These are phyloP conservation scores for Hippocampus kuda DNA, from an alignment of 2,797 vertebrate species.

Conservation along the genomic window DNA sequence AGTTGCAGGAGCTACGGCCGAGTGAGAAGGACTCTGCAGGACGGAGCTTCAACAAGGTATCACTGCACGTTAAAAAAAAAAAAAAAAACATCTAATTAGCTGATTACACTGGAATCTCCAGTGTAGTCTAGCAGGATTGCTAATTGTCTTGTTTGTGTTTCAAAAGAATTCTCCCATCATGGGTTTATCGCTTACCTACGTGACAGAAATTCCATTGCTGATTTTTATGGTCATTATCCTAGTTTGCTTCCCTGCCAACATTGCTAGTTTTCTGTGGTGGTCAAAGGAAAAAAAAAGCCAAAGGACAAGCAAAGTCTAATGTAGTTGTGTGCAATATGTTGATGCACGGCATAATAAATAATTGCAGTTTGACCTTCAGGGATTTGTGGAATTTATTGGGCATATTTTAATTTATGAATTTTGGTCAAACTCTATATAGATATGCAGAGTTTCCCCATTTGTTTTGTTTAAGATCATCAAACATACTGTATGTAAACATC, in stretches of 20 bases:
- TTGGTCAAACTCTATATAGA: too few relatives aligned
- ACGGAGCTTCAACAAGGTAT: conserved; percentile 95
- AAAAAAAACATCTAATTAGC: not conserved
- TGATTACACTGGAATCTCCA: not conserved
- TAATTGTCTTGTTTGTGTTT: not conserved
- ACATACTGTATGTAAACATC: too few relatives aligned
- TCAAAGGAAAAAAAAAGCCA: not conserved
- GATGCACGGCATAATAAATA: not conserved
- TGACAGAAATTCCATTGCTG: not conserved
- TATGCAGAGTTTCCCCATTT: too few relatives aligned
- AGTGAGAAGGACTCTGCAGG: conserved; percentile 94
- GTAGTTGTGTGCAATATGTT: too few relatives aligned
- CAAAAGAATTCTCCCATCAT: not conserved
- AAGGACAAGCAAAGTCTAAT: too few relatives aligned
- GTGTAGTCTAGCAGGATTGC: too few relatives aligned
- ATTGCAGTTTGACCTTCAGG: not conserved
- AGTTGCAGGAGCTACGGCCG: conserved; percentile 89
- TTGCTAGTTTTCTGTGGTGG: not conserved
- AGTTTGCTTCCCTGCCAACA: not conserved
- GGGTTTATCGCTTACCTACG: not conserved
- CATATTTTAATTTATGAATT: not conserved
- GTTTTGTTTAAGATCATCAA: too few relatives aligned
- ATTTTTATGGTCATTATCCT: not conserved
- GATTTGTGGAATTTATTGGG: not conserved
- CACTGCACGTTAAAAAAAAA: not conserved